phyloP scores from a whole-genome alignment of 2,113 vertebrate genomes.

The Cyanistes caeruleus region DNA sequence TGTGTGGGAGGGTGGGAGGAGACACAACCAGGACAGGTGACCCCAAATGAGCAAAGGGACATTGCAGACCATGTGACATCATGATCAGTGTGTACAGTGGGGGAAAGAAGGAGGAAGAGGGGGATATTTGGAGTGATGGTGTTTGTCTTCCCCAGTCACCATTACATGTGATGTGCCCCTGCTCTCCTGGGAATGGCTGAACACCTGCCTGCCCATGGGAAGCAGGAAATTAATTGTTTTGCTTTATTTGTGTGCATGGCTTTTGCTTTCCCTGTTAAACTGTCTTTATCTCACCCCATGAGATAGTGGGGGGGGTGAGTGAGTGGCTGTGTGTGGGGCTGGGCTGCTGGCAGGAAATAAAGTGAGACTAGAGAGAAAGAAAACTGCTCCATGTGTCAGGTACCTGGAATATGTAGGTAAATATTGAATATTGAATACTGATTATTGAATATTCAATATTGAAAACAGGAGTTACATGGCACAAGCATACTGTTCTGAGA shows the following conservation, averaged over 20 bases:
- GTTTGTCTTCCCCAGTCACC: background rate
- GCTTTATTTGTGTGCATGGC: background rate
- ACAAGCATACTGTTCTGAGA: background rate
- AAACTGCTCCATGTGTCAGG: background rate
- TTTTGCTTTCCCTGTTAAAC: background rate
- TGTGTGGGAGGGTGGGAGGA: background rate
- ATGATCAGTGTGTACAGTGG: background rate
- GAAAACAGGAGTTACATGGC: too few species aligned
- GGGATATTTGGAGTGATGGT: background rate
- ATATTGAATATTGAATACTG: background rate
- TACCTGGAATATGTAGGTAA: background rate
- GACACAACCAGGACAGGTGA: background rate
- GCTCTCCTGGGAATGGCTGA: background rate
- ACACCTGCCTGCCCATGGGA: background rate
- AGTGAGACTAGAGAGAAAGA: background rate
- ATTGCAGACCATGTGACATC: background rate
- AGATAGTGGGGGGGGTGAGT: background rate
- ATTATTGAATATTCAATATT: background rate
- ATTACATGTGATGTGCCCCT: background rate
- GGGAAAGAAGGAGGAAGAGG: background rate
- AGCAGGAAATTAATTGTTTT: background rate
- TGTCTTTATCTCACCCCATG: background rate
- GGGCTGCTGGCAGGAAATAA: background rate
- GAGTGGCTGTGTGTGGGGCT: background rate
- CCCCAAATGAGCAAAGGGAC: background rate